Conservation (phyloP, 2,113 vertebrate genomes). For the Eolophus roseicapilla region DNA sequence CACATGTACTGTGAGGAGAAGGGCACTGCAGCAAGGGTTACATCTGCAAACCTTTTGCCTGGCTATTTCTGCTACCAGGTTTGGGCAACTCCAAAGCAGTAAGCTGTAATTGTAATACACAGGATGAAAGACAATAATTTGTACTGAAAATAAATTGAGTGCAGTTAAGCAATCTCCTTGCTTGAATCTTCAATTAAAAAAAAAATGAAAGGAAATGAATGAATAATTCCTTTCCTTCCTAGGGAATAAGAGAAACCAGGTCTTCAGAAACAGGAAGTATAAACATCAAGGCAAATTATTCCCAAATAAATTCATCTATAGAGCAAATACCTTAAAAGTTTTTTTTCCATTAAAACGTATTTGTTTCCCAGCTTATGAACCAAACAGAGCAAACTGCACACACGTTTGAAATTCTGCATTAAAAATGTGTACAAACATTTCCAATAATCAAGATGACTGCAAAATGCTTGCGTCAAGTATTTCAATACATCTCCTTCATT, state of each 20-base stretch:
- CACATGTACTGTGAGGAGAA: not conserved
- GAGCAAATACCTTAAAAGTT: not conserved
- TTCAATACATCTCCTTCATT: conserved; percentile 29
- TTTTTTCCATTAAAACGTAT: conserved; percentile 32
- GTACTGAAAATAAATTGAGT: not conserved
- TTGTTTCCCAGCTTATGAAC: conserved; percentile 43
- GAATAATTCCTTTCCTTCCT: conserved; percentile 1
- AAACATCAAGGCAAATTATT: not conserved
- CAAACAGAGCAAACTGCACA: conserved; percentile 2
- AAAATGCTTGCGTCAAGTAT: conserved; percentile 52
- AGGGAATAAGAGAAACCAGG: not conserved
- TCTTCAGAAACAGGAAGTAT: not conserved
- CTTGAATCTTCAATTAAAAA: conserved; percentile 31
- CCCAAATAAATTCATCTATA: not conserved
- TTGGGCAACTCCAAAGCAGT: not conserved
- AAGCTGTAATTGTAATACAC: not conserved
- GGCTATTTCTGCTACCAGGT: not conserved
- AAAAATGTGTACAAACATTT: conserved; percentile 63
- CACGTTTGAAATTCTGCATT: conserved; percentile 38
- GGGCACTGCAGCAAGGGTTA: not conserved
- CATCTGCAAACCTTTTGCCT: not conserved
- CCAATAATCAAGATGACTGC: conserved; percentile 49
- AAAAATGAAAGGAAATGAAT: conserved; percentile 27
- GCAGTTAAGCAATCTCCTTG: conserved; percentile 4
- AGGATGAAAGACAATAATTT: conserved; percentile 23